phyloP scores from a whole-genome alignment of 2,113 vertebrate genomes.

The Elephantulus edwardii region DNA sequence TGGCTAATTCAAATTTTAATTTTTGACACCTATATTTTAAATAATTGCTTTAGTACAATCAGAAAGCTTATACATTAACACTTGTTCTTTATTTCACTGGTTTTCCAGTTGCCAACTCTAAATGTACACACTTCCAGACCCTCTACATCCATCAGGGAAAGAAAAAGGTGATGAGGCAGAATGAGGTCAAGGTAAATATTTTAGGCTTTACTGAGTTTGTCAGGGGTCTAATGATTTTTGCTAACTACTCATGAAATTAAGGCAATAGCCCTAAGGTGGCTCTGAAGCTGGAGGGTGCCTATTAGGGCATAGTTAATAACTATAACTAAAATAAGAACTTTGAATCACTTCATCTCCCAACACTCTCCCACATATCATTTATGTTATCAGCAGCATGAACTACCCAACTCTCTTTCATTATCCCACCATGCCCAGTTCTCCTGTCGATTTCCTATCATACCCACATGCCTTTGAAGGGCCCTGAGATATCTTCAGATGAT shows the following conservation, averaged over 20 bases:
- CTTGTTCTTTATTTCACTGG: background rate
- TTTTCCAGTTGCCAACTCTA: background rate
- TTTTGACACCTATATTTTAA: background rate
- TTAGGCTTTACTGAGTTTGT: background rate
- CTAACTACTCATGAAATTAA: conserved; percentile 32
- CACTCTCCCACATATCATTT: background rate
- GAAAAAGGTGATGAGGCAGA: background rate
- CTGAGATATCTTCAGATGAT: background rate
- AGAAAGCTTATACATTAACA: background rate
- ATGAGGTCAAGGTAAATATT: background rate
- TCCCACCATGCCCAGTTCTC: background rate
- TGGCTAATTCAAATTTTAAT: background rate
- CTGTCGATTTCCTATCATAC: background rate
- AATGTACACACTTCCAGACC: background rate
- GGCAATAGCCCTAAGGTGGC: background rate
- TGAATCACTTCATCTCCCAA: background rate
- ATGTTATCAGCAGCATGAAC: background rate
- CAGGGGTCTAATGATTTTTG: conserved; percentile 41
- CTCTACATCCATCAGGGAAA: background rate
- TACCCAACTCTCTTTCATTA: background rate
- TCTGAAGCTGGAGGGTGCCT: background rate
- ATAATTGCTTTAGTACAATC: background rate
- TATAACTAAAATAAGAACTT: background rate
- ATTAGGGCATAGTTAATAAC: background rate
- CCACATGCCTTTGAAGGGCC: background rate